Base-by-base conservation (phyloP, 2,888 invertebrate genomes). In the Dermolepida albohirtum region DNA sequence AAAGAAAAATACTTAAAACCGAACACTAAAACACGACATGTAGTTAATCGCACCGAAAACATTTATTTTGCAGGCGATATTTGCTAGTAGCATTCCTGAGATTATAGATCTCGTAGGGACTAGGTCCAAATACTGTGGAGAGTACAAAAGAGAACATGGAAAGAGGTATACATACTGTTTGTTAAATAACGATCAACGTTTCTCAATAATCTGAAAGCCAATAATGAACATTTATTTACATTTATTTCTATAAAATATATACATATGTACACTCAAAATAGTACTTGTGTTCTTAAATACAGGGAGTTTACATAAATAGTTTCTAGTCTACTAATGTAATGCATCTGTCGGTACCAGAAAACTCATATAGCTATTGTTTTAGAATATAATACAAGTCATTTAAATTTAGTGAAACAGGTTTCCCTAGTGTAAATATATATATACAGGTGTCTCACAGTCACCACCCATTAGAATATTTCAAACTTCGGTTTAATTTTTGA, bases 81-180 rank as follows among this genome's bases (percentile, higher is more conserved):
- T 98, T 94, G 97, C 98, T 90, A 97, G 96, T 92, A 97, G 96
- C 92, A 96, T 98, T 88, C 98, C 98, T 87, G 98, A 98, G 93
- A 97, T 98, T 89, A 97, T 96, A 89, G 97, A 98, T 90, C 95
- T 98, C 89, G 94, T 98, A 90, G 97, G 97, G 88, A 95, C 95
- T 90, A 94, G 97, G 88, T 96, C 97, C 90, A 97, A 97, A 90
- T 98, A 98, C 91, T 95, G 96, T 89, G 98, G 98, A 87, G 95
- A 96, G 88, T 97, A 96, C 91, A 97, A 97, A 91, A 94, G 96
- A 88, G 97, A 97, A 90, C 95, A 96, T 86, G 97, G 97, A 90
- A 96, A 97, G 92, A 96, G 97, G 97, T 97, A 94, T 89, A 87
- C 22, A 63, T 16, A 55, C 27, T 59, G 44, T 59, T 59, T 59